Conservation (phyloP, 2,797 vertebrate species). For the Valencia hispanica region DNA sequence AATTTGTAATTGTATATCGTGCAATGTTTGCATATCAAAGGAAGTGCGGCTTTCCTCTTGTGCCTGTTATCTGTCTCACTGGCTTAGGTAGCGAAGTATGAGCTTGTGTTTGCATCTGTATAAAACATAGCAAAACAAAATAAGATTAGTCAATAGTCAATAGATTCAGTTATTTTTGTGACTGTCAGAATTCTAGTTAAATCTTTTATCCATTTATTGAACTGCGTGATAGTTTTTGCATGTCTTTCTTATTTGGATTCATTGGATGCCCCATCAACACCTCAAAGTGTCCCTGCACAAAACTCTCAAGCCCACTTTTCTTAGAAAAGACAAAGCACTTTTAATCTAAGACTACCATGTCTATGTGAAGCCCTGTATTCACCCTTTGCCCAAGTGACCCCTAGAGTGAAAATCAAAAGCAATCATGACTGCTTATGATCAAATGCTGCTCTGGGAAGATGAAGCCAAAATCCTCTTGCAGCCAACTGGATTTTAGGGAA, state of each 20-base stretch:
- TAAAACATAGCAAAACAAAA: not conserved
- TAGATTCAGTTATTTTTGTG: too few species aligned
- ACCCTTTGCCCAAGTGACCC: not conserved
- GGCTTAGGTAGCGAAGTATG: not conserved
- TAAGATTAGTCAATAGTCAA: too few species aligned
- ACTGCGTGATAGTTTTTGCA: not conserved
- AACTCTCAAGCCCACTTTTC: not conserved
- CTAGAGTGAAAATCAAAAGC: not conserved
- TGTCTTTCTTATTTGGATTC: not conserved
- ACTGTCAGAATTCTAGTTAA: not conserved
- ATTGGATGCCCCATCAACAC: too few species aligned
- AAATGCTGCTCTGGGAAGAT: not conserved
- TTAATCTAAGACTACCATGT: not conserved
- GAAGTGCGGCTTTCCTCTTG: not conserved
- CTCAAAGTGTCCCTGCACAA: not conserved
- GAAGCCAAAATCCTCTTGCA: not conserved
- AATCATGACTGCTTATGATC: not conserved
- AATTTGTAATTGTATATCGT: too few species aligned
- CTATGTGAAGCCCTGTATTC: not conserved
- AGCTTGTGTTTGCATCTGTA: not conserved
- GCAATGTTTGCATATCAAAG: not conserved
- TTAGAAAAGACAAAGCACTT: not conserved
- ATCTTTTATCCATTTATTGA: not conserved
- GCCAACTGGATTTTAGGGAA: not conserved
- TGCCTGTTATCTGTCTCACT: not conserved